phyloP scores from a whole-genome alignment of 2,888 invertebrate genomes.

The Polymixis flavicincta region DNA sequence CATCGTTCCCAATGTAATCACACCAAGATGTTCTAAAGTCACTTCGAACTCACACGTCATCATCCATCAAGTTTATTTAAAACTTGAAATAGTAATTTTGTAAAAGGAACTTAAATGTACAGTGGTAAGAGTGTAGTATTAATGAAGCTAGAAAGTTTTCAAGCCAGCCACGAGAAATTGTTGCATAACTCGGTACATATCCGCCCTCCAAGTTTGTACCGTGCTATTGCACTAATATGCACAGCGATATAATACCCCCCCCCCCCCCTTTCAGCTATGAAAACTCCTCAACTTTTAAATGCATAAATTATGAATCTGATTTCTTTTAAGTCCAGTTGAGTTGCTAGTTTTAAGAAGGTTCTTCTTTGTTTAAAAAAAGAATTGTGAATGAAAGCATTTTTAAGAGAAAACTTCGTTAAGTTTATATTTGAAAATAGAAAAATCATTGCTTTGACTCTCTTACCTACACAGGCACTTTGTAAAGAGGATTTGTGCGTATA shows the following conservation, averaged over 20 bases:
- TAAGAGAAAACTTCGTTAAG: conserved; percentile 3
- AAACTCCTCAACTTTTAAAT: conserved; percentile 55
- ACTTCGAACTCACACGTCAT: background rate
- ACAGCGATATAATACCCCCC: conserved; percentile 47
- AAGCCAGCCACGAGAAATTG: conserved; percentile 69
- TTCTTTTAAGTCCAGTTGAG: conserved; percentile 16
- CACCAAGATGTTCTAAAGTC: background rate
- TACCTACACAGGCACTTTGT: background rate
- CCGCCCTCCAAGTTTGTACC: conserved; percentile 62
- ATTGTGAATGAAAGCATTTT: conserved; percentile 11
- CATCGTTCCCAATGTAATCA: background rate
- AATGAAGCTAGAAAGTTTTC: conserved; percentile 70
- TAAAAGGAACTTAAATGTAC: conserved; percentile 57
- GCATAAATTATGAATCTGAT: conserved; percentile 51
- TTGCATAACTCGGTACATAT: conserved; percentile 68
- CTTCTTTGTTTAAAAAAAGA: conserved; percentile 3
- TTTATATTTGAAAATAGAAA: background rate
- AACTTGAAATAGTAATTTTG: conserved; percentile 42
- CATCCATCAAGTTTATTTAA: too few species aligned
- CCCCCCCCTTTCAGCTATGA: conserved; percentile 30
- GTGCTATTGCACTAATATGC: conserved; percentile 59
- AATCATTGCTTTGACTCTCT: background rate
- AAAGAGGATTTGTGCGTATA: conserved; percentile 15
- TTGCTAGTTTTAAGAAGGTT: conserved; percentile 6
- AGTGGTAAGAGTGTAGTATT: conserved; percentile 62